These are phyloP conservation scores for Ptychobarbus kaznakovi DNA, from an alignment of 2,797 vertebrate genomes.

Conservation along the genomic window DNA sequence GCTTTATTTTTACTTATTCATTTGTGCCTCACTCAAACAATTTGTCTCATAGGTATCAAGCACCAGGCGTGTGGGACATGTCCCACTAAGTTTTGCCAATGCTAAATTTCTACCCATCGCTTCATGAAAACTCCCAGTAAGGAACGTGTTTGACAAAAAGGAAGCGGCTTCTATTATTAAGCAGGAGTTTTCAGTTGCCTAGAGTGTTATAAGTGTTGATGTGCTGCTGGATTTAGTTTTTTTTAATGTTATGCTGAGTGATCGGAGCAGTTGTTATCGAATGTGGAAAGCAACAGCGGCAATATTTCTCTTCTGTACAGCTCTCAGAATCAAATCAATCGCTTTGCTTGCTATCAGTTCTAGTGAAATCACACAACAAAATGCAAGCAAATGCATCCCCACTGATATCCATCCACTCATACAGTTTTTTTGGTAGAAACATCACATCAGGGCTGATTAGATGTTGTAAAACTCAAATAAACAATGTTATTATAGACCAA, in stretches of 20 bases:
- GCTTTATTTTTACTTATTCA: not conserved
- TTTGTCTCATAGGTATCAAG: not conserved
- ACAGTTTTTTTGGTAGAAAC: not conserved
- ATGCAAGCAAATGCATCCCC: not conserved
- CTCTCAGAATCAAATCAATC: not conserved
- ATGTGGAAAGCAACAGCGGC: slow-evolving; percentile 61
- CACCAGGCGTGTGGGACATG: not conserved
- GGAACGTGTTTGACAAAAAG: not conserved
- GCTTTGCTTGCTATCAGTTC: not conserved
- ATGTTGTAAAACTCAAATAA: not conserved
- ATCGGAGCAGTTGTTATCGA: slow-evolving; percentile 61
- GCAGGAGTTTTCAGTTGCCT: not conserved
- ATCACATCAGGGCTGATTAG: not conserved
- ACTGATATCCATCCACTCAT: not conserved
- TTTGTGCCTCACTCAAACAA: not conserved
- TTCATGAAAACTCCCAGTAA: not conserved
- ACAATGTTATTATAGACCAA: not conserved
- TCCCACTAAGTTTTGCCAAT: not conserved
- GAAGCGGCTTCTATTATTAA: not conserved
- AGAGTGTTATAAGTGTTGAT: not conserved
- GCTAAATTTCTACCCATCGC: not conserved
- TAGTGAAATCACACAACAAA: not conserved
- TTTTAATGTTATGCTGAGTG: slow-evolving; percentile 8
- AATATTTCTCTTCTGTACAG: slow-evolving; percentile 45
- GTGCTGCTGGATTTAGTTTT: slow-evolving; percentile 6